These are phyloP conservation scores for Xestobium rufovillosum DNA, from an alignment of 2,888 invertebrate species.

Conservation along the genomic window DNA sequence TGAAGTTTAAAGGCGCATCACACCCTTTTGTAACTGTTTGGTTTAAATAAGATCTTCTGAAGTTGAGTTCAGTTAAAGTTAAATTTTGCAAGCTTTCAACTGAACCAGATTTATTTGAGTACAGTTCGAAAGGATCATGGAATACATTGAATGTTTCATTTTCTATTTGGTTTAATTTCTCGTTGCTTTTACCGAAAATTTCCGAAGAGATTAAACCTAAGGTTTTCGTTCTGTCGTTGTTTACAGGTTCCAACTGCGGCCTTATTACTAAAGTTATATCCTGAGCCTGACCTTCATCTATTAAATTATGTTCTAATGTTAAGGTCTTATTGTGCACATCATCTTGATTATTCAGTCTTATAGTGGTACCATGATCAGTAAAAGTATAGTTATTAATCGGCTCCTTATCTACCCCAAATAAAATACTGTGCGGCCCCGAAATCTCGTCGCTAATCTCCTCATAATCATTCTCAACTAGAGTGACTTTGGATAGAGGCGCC, in stretches of 20 bases:
- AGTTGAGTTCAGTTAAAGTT: background rate
- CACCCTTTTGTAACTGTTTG: background rate
- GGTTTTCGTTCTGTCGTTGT: constrained; percentile 36
- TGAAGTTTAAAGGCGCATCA: background rate
- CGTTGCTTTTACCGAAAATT: constrained; percentile 16
- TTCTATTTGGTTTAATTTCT: constrained; percentile 10
- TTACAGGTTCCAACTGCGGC: too few relatives aligned
- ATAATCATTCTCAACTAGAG: constrained; percentile 33
- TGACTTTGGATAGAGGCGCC: constrained; percentile 53
- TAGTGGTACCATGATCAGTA: background rate
- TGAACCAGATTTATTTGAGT: background rate
- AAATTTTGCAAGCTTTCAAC: background rate
- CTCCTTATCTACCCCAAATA: constrained; percentile 46
- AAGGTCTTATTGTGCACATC: background rate
- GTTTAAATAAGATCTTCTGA: background rate
- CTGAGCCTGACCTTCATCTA: too few relatives aligned
- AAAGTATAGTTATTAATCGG: background rate
- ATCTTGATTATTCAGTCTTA: background rate
- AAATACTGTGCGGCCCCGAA: constrained; percentile 55
- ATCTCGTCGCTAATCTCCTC: constrained; percentile 42
- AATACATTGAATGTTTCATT: constrained; percentile 5
- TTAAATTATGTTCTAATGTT: background rate
- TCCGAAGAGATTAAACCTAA: constrained; percentile 12
- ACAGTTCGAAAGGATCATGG: constrained; percentile 4
- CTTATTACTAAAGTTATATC: background rate